A percentile compares a stretch with the other conserved stretches of the same genome.
Conservation (phyloP, 1,140 invertebrate genomes). For the Melanaphis sacchari region DNA sequence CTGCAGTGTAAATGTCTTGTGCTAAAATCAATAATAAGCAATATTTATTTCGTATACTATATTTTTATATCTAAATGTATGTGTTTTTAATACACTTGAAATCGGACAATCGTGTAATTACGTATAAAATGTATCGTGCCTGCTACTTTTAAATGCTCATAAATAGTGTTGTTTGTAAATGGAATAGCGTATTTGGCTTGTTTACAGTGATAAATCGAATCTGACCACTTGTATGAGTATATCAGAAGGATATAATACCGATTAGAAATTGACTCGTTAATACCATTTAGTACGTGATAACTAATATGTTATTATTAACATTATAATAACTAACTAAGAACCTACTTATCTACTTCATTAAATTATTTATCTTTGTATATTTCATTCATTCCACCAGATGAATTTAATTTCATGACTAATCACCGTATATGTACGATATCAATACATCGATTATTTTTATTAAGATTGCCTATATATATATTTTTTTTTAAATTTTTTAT, state of each 20-base stretch:
- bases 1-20: not conserved
- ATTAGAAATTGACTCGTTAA: not conserved
- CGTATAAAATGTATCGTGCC: not conserved
- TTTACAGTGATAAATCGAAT: conserved; percentile 14
- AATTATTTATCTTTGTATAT: not conserved
- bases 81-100: not conserved
- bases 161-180: not conserved
- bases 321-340: not conserved
- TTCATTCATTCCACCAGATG: not conserved
- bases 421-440: not conserved
- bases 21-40: conserved; percentile 27
- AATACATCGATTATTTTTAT: not conserved
- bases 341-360: not conserved
- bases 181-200: not conserved
- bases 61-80: not conserved
- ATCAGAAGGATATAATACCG: not conserved
- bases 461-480: not conserved
- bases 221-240: not conserved
- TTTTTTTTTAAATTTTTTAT: no score
- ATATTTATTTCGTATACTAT: not conserved
- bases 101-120: conserved; percentile 7
- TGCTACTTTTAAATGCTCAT: not conserved
- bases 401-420: not conserved
- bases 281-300: not conserved
- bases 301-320: not conserved